Conservation (phyloP, 1,140 invertebrate species). For the Aphidius ervi region DNA sequence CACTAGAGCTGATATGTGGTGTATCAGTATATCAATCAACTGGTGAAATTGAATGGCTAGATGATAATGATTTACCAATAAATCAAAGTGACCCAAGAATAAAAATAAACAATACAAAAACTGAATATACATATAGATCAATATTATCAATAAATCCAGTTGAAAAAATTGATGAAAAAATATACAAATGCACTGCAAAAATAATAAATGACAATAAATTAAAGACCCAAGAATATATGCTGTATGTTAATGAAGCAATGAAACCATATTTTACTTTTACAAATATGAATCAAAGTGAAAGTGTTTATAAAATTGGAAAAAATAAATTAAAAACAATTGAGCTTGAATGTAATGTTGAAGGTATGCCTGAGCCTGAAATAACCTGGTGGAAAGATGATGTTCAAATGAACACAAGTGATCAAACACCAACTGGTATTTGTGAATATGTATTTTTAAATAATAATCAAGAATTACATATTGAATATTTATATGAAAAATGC, state of each 20-base stretch:
- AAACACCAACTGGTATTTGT: slow-evolving; percentile 6
- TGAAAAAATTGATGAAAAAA: slow-evolving; percentile 26
- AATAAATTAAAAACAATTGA: slow-evolving; percentile 28
- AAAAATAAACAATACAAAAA: slow-evolving; percentile 19
- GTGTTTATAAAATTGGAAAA: slow-evolving; percentile 23
- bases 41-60: slow-evolving; percentile 45
- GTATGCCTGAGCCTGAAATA: slow-evolving; percentile 41
- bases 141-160: slow-evolving; percentile 33
- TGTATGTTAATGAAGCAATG: slow-evolving; percentile 32
- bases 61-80: slow-evolving; percentile 19
- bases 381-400: slow-evolving; percentile 46
- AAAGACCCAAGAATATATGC: slow-evolving; percentile 20
- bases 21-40: slow-evolving; percentile 56
- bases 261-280: slow-evolving; percentile 28
- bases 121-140: slow-evolving; percentile 35
- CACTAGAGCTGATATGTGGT: slow-evolving; percentile 53
- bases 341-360: slow-evolving; percentile 36
- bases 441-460: slow-evolving; percentile 34
- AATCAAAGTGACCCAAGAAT: slow-evolving; percentile 23
- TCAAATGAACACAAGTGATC: slow-evolving; percentile 21
- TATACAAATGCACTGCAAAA: slow-evolving; percentile 36
- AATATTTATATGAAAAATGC: slow-evolving; percentile 41
- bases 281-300: slow-evolving; percentile 34
- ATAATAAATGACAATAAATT: slow-evolving; percentile 18
- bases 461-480: slow-evolving; percentile 44